Percentiles rank a stretch among this genome's conserved stretches.
Conservation (phyloP, 2,888 invertebrate genomes). For the Teleogryllus oceanicus region DNA sequence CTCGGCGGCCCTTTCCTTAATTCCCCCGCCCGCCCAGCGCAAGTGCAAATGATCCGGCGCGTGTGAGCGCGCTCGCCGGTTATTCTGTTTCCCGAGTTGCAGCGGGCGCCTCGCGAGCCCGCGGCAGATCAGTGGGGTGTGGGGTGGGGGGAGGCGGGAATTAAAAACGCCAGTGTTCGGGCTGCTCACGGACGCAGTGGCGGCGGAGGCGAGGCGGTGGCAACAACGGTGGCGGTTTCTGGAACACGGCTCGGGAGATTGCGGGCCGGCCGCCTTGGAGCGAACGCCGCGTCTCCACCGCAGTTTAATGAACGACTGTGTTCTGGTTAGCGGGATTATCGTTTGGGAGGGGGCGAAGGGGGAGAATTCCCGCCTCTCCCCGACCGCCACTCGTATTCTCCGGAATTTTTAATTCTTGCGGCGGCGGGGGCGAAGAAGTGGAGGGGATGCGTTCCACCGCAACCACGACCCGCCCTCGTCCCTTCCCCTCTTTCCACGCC, state of each 20-base stretch:
- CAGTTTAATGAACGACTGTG: constrained; percentile 6
- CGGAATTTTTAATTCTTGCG: constrained; percentile 4
- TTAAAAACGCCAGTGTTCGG: background rate
- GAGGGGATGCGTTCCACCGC: too few species aligned
- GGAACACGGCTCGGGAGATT: background rate
- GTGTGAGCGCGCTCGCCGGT: too few species aligned
- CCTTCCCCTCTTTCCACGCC: background rate
- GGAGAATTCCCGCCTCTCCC: background rate
- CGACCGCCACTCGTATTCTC: too few species aligned
- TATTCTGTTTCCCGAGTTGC: too few species aligned
- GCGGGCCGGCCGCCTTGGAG: background rate
- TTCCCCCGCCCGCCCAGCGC: too few species aligned
- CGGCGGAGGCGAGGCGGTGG: background rate
- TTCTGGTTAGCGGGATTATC: constrained; percentile 4
- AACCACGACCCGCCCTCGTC: background rate
- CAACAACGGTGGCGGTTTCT: background rate
- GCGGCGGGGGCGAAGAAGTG: background rate
- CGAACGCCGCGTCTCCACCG: background rate
- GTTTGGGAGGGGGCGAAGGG: background rate
- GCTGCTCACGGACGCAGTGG: too few species aligned
- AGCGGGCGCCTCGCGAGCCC: too few species aligned
- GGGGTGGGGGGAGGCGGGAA: background rate
- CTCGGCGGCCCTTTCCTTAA: too few species aligned
- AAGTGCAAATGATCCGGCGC: too few species aligned
- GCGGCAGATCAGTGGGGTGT: too few species aligned